Conservation (phyloP, 1,140 invertebrate genomes). For the Pteromalus puparum region DNA sequence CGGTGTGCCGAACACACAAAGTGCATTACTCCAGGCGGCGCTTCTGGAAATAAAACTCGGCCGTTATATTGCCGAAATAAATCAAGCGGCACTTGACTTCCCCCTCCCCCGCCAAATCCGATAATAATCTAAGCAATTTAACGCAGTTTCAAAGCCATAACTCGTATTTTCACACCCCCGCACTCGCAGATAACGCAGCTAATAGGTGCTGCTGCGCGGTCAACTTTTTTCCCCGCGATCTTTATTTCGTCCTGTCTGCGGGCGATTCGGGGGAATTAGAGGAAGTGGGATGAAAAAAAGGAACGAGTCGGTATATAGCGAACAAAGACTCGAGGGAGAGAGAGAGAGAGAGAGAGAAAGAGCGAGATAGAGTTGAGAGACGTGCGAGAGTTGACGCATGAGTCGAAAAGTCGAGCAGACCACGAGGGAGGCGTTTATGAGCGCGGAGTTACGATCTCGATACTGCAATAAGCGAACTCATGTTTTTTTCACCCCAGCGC, state of each 20-base stretch:
- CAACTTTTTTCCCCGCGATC: neutral
- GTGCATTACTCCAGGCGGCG: neutral
- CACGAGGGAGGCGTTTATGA: slow-evolving; percentile 67
- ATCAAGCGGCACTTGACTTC: neutral
- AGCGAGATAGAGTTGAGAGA: neutral
- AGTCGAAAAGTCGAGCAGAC: slow-evolving; percentile 50
- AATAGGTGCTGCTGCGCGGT: no score
- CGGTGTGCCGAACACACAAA: neutral
- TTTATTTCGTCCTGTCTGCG: neutral
- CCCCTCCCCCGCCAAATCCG: neutral
- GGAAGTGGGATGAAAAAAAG: neutral
- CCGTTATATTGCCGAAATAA: neutral
- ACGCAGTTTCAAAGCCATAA: neutral
- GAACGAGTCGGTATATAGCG: neutral
- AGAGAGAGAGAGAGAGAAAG: no score
- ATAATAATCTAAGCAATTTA: slow-evolving; percentile 5
- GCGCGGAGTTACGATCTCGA: slow-evolving; percentile 71
- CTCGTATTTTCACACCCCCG: neutral
- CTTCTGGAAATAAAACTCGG: neutral
- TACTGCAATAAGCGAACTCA: slow-evolving; percentile 69
- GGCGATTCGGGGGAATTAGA: neutral
- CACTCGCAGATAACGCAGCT: no score
- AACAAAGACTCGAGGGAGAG: neutral
- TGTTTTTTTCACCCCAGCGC: slow-evolving; percentile 48
- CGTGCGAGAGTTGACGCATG: neutral